These are phyloP conservation scores for Tigriopus japonicus DNA, from an alignment of 1,140 invertebrate species.

Conservation along the genomic window DNA sequence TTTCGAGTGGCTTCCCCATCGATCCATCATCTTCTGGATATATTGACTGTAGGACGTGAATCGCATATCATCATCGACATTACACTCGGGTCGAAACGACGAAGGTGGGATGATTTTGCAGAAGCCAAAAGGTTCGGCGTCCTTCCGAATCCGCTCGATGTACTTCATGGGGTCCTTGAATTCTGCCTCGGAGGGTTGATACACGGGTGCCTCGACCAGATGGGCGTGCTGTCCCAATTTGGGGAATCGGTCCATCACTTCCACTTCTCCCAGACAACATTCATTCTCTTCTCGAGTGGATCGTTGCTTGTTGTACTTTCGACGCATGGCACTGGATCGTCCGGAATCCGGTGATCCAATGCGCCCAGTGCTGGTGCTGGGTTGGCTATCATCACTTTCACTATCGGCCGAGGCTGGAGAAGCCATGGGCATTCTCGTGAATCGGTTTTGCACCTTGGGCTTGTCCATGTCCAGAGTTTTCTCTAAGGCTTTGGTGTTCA, in stretches of 20 bases:
- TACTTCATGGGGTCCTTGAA: constrained; percentile 77
- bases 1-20: constrained; percentile 73
- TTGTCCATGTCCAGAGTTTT: background rate
- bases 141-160: constrained; percentile 57
- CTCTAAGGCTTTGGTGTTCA: background rate
- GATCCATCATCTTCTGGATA: constrained; percentile 63
- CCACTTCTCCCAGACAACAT: background rate
- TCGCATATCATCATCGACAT: constrained; percentile 59
- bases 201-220: constrained; percentile 59
- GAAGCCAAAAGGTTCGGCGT: constrained; percentile 63
- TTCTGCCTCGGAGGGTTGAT: constrained; percentile 59
- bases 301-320: background rate
- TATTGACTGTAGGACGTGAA: constrained; percentile 83
- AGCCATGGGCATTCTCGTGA: background rate
- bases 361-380: background rate
- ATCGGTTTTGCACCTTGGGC: background rate
- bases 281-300: background rate
- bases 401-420: background rate
- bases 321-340: constrained; percentile 10
- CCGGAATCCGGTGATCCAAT: constrained; percentile 9
- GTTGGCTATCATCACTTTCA: background rate
- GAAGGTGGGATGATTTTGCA: constrained; percentile 71
- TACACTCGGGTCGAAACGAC: constrained; percentile 69
- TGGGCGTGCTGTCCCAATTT: constrained; percentile 19
- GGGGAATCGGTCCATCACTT: background rate